Base-by-base conservation (phyloP, 2,797 vertebrate species). In the Sebastes miniatus region DNA sequence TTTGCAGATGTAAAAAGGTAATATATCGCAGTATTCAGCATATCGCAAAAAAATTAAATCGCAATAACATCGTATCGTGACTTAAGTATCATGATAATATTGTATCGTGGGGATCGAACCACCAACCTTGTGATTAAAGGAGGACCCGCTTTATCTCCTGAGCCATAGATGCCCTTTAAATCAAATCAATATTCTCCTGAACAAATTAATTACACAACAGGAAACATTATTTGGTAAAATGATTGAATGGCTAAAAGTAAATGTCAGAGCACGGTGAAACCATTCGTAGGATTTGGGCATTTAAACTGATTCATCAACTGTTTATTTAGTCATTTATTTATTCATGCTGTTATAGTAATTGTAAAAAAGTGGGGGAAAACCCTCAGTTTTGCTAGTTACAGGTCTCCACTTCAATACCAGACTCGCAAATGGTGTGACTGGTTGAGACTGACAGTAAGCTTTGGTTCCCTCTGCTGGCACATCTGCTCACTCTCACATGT, bases 401-500 rank as follows among this genome's bases (percentile, higher is more conserved):
- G 20, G 22, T 65, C 56, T 71, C 8, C 25, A 25, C 39, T 36
- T 11, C 13, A 56, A 31, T 24, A 34, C 6, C 6, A 47, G 24
- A 36, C 3, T 4, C 0, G 6, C 11, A 65, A 22, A 5, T 36
- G 85, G 47, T 80, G 22, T 24, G 20, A 68, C 9, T 32, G 69
- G 58, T n/a, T n/a, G 24, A 75, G 65, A 50, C 50, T 9, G 50
- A 54, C 14, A 6, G 43, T 22, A 32, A 73, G 71, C 76, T 88
- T 57, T 89, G 81, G 69, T 77, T 69, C 93, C 92, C 89, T 91
- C 93, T 91, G 81, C 90, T 92, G 93, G 92, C 24, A 54, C 6
- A 64, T 69, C 43, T 74, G 43, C 12, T 31, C 43, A 79, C 71
- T 61, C 24, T 72, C 62, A 31, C 16, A 50, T 12, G n/a, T 3